Evolutionary conservation across 2,797 vertebrate species (phyloP).

Genomic region (Gobio occitaniae): DNA sequence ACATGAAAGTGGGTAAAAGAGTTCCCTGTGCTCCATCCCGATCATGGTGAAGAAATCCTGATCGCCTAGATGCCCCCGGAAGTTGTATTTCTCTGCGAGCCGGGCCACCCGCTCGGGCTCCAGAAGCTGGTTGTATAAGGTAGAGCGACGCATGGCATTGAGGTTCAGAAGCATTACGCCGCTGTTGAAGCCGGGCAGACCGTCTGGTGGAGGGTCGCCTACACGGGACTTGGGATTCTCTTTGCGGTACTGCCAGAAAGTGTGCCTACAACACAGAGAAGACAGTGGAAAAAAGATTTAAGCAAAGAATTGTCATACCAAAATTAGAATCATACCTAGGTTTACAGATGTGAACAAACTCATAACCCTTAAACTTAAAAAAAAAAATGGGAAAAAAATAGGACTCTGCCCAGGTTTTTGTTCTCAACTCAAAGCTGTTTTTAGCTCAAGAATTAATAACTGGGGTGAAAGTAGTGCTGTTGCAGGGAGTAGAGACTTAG

Average conservation of each 20-base stretch:
- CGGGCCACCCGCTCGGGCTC: slow-evolving; percentile 82
- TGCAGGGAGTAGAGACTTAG: neutral
- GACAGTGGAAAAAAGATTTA: neutral
- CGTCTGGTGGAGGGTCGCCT: slow-evolving; percentile 88
- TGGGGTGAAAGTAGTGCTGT: neutral
- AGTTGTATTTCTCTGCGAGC: slow-evolving; percentile 90
- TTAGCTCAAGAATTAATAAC: neutral
- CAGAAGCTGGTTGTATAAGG: slow-evolving; percentile 88
- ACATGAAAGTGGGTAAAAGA: slow-evolving; percentile 90
- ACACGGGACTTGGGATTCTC: slow-evolving; percentile 90
- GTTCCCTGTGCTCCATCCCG: slow-evolving; percentile 92
- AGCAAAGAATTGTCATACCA: neutral
- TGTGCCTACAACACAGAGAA: slow-evolving; percentile 81
- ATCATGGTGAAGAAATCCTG: slow-evolving; percentile 99
- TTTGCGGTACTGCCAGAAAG: slow-evolving; percentile 96
- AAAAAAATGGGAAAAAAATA: neutral
- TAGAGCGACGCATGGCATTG: slow-evolving; percentile 88
- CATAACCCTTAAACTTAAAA: neutral
- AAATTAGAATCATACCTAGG: neutral
- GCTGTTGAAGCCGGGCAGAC: slow-evolving; percentile 96
- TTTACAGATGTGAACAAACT: neutral
- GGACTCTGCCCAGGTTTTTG: neutral
- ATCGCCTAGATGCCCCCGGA: slow-evolving; percentile 94
- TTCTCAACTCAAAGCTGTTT: neutral
- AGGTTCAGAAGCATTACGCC: slow-evolving; percentile 93